Evolutionary conservation across 1,140 invertebrate genomes (phyloP).

Genomic region (Drosophila watanabei): DNA sequence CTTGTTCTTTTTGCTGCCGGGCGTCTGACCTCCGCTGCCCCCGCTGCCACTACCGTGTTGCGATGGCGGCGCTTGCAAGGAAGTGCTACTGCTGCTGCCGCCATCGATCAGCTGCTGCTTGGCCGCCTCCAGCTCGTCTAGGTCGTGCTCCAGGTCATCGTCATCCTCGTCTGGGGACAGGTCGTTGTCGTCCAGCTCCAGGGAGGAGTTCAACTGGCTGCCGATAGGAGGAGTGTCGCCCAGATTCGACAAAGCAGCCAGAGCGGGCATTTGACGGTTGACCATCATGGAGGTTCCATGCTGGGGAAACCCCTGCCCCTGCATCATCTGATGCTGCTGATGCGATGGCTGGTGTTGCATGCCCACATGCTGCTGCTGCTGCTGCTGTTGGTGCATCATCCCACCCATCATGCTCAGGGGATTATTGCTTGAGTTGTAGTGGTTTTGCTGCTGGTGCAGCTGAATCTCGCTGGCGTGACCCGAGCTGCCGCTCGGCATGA

Average conservation of each 20-base stretch:
- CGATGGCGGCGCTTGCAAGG: conserved; percentile 74
- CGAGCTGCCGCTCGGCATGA: conserved; percentile 39
- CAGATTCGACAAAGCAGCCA: conserved; percentile 49
- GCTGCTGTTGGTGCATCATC: conserved; percentile 74
- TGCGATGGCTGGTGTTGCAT: conserved; percentile 47
- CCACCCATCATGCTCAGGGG: conserved; percentile 78
- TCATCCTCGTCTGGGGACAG: conserved; percentile 81
- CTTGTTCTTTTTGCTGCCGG: conserved; percentile 78
- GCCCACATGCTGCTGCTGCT: conserved; percentile 47
- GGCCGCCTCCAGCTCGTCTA: conserved; percentile 77
- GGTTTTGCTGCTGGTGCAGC: conserved; percentile 60
- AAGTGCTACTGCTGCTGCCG: conserved; percentile 82
- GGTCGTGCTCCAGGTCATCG: conserved; percentile 74
- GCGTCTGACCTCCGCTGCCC: conserved; percentile 46
- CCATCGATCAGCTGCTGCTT: conserved; percentile 83
- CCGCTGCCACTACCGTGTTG: conserved; percentile 46
- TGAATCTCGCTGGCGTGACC: conserved; percentile 65
- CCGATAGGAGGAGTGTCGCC: conserved; percentile 25
- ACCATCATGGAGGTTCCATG: conserved; percentile 47
- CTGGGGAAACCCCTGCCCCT: conserved; percentile 47
- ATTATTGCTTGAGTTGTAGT: conserved; percentile 73
- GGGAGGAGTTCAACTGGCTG: conserved; percentile 65
- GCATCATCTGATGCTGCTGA: conserved; percentile 35
- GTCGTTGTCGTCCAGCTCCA: conserved; percentile 79
- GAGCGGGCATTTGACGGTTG: conserved; percentile 49